Percentiles rank a stretch among this genome's conserved stretches.
phyloP scores from a whole-genome alignment of 2,888 invertebrate genomes.

The Geophilus truncorum region DNA sequence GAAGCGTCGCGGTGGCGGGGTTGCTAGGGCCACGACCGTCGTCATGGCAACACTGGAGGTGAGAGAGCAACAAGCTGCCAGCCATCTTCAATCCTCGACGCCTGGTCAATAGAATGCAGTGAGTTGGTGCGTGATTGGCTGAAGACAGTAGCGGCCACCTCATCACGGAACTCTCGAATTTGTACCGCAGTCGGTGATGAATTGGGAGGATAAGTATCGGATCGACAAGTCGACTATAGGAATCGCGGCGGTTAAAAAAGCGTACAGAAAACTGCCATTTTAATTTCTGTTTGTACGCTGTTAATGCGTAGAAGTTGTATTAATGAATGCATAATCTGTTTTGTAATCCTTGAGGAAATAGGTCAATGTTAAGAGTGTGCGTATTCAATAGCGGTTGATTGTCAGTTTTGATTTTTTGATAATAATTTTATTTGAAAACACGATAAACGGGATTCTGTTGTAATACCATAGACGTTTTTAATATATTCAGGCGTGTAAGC shows the following conservation, averaged over 20 bases:
- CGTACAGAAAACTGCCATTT: neutral
- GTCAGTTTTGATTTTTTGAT: neutral
- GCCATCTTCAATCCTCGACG: neutral
- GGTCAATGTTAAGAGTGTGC: neutral
- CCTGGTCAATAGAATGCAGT: neutral
- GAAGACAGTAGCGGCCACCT: neutral
- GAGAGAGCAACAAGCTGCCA: conserved; percentile 27
- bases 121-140: neutral
- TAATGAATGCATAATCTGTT: neutral
- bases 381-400: neutral
- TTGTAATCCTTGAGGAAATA: neutral
- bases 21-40: neutral
- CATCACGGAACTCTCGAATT: neutral
- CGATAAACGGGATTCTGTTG: neutral
- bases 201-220: neutral
- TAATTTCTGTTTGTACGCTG: neutral
- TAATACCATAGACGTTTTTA: too few species aligned
- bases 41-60: neutral
- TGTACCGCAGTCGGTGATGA: neutral
- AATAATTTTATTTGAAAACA: neutral
- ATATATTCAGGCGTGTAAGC: too few species aligned
- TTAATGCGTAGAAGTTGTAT: neutral
- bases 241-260: neutral
- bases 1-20: neutral
- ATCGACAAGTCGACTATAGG: too few species aligned